phyloP scores from a whole-genome alignment of 2,113 vertebrate genomes.

The Eurypyga helias region DNA sequence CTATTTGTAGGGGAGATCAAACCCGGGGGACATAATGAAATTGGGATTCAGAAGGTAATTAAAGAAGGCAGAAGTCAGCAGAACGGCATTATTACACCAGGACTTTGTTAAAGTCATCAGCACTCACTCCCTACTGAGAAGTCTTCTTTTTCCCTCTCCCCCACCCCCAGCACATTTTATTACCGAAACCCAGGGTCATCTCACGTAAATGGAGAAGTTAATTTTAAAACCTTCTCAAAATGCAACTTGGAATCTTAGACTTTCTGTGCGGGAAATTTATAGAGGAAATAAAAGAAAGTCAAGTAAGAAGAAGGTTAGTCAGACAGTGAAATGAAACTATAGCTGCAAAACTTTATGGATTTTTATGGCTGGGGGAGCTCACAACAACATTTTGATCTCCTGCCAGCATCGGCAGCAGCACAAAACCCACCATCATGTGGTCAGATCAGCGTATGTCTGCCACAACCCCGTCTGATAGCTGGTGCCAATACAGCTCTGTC shows the following conservation, averaged over 20 bases:
- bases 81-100: neutral
- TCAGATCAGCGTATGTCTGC: neutral
- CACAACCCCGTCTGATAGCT: neutral
- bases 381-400: neutral
- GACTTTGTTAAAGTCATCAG: constrained; percentile 1
- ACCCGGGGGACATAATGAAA: neutral
- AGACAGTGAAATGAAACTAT: neutral
- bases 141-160: neutral
- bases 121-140: neutral
- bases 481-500: neutral
- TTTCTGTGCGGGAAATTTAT: neutral
- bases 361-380: neutral
- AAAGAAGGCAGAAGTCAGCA: constrained; percentile 54
- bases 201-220: constrained; percentile 17
- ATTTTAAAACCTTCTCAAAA: constrained; percentile 21
- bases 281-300: constrained; percentile 21
- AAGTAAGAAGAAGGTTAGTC: neutral
- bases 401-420: neutral
- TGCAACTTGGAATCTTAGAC: neutral
- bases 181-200: neutral
- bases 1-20: constrained; percentile 9
- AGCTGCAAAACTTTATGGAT: neutral
- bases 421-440: neutral
- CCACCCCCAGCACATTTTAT: neutral
- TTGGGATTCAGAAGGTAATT: constrained; percentile 29